Evolutionary conservation across 2,113 vertebrate species (phyloP).

Genomic region (Xenus cinereus): DNA sequence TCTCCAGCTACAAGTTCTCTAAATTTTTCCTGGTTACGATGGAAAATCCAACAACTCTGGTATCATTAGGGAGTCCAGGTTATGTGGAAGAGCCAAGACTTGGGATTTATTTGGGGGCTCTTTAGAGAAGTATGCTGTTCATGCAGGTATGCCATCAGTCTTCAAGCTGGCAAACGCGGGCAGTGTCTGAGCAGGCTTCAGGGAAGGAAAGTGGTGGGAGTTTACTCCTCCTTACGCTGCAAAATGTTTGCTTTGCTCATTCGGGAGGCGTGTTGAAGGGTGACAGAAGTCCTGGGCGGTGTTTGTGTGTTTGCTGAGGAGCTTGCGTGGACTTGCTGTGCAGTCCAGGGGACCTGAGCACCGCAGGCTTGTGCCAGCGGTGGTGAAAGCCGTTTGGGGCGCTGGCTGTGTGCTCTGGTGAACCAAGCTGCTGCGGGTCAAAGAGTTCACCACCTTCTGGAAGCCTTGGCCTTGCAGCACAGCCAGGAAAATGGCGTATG

Average conservation of each 20-base stretch:
- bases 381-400: accelerated
- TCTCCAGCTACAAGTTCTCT: not conserved
- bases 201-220: not conserved
- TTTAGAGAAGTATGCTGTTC: not conserved
- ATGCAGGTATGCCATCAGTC: not conserved
- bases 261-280: not conserved
- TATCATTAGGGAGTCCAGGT: not conserved
- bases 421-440: not conserved
- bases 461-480: not conserved
- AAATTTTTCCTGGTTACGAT: not conserved
- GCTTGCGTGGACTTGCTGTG: not conserved
- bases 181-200: not conserved
- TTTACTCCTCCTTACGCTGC: not conserved
- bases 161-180: accelerated
- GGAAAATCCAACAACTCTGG: not conserved
- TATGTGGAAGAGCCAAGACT: not conserved
- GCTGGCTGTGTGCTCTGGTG: not conserved
- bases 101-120: not conserved
- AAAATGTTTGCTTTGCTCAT: not conserved
- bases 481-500: not conserved
- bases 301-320: not conserved
- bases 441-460: not conserved
- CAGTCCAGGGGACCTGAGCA: not conserved
- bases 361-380: accelerated
- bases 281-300: not conserved